These are phyloP conservation scores for Ariolimax columbianus DNA, from an alignment of 2,888 invertebrate species.

Conservation along the genomic window DNA sequence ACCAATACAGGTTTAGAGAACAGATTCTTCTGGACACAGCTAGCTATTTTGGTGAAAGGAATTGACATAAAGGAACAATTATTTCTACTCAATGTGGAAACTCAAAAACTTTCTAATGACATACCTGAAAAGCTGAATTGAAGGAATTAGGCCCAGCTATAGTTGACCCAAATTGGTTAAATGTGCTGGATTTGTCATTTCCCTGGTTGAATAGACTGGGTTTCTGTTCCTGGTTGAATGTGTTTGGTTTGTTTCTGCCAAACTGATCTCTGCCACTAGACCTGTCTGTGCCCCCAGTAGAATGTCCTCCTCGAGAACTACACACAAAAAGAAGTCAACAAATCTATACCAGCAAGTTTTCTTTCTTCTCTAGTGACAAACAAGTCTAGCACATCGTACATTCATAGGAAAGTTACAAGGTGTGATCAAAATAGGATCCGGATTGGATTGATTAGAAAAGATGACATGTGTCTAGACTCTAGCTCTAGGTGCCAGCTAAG, in stretches of 20 bases:
- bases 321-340: no score
- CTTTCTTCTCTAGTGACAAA: no score
- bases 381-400: no score
- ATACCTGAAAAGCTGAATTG: slow-evolving; percentile 33
- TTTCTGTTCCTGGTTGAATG: slow-evolving; percentile 26
- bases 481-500: no score
- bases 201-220: slow-evolving; percentile 5
- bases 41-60: no score
- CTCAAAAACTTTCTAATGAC: not conserved
- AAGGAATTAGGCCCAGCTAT: not conserved
- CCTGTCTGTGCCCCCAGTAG: slow-evolving; percentile 1
- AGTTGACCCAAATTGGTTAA: not conserved
- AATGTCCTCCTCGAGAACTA: slow-evolving; percentile 37
- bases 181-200: slow-evolving; percentile 12
- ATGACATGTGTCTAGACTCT: no score
- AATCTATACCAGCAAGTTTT: no score
- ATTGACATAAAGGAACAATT: not conserved
- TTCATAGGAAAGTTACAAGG: no score
- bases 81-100: not conserved
- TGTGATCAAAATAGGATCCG: no score
- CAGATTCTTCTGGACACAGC: no score
- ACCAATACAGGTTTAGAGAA: no score
- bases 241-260: slow-evolving; percentile 42
- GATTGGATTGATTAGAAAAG: no score
- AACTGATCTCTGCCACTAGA: slow-evolving; percentile 44